phyloP scores from a whole-genome alignment of 2,888 invertebrate genomes.

The Kuschelorhynchus macadamiae region DNA sequence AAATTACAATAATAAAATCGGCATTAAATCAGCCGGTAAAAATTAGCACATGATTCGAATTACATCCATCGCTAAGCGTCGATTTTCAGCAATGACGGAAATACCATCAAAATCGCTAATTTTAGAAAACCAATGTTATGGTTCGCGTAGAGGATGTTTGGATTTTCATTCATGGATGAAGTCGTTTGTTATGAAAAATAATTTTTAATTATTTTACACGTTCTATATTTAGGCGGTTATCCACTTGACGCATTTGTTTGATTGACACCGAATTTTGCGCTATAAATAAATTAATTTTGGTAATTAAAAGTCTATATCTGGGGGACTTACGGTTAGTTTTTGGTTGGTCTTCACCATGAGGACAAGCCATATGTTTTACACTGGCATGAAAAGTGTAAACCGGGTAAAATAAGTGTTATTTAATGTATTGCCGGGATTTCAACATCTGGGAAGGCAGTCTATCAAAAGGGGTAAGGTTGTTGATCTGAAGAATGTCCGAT shows the following conservation, averaged over 20 bases:
- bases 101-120: constrained; percentile 21
- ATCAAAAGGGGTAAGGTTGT: background rate
- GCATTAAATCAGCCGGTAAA: too few relatives aligned
- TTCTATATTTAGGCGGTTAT: background rate
- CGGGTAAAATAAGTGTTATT: too few relatives aligned
- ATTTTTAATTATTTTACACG: constrained; percentile 14
- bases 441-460: too few relatives aligned
- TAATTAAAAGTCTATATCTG: background rate
- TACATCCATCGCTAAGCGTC: background rate
- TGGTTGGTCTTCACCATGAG: background rate
- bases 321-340: background rate
- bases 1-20: too few relatives aligned
- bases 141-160: constrained; percentile 36
- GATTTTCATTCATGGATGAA: constrained; percentile 38
- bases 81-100: constrained; percentile 19
- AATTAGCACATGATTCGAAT: too few relatives aligned
- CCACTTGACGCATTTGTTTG: background rate
- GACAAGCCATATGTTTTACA: too few relatives aligned
- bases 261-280: constrained; percentile 7
- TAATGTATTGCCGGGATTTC: too few relatives aligned
- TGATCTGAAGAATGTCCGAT: too few relatives aligned
- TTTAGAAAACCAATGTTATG: constrained; percentile 34
- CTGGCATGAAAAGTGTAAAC: too few relatives aligned
- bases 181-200: constrained; percentile 21
- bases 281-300: background rate